These are phyloP conservation scores for Bellardia bayeri DNA, from an alignment of 2,888 invertebrate genomes.

Conservation along the genomic window DNA sequence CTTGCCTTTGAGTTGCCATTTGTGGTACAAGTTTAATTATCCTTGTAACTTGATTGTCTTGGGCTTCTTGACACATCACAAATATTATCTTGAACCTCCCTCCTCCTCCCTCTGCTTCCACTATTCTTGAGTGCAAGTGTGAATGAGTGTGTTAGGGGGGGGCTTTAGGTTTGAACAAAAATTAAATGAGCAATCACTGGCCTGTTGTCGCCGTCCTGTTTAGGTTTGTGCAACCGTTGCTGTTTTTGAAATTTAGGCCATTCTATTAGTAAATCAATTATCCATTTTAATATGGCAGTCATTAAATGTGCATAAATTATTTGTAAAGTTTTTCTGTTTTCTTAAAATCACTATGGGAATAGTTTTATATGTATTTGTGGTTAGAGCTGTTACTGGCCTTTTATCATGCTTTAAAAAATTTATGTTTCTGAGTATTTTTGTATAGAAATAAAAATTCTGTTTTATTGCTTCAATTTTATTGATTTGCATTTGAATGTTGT, in stretches of 20 bases:
- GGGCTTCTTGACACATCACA: constrained; percentile 6
- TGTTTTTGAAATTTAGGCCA: constrained; percentile 43
- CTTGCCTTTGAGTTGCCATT: neutral
- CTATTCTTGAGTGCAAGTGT: no score
- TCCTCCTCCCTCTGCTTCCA: neutral
- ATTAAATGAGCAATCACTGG: constrained; percentile 5
- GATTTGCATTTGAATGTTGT: constrained; percentile 2
- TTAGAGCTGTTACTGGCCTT: neutral
- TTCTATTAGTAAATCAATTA: constrained; percentile 61
- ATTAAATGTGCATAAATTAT: constrained; percentile 60
- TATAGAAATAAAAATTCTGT: neutral
- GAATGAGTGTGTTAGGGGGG: neutral
- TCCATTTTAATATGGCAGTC: constrained; percentile 49
- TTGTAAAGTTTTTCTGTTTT: neutral
- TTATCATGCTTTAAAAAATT: neutral
- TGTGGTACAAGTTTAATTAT: constrained; percentile 19
- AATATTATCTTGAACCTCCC: neutral
- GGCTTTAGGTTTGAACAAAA: neutral
- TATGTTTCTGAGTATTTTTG: neutral
- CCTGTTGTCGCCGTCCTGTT: neutral
- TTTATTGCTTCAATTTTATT: neutral
- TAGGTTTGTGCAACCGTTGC: neutral
- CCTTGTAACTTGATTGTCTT: constrained; percentile 20
- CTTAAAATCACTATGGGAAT: neutral
- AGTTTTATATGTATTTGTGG: no score